These are phyloP conservation scores for Garra rufa DNA, from an alignment of 2,113 vertebrate genomes.

Conservation along the genomic window DNA sequence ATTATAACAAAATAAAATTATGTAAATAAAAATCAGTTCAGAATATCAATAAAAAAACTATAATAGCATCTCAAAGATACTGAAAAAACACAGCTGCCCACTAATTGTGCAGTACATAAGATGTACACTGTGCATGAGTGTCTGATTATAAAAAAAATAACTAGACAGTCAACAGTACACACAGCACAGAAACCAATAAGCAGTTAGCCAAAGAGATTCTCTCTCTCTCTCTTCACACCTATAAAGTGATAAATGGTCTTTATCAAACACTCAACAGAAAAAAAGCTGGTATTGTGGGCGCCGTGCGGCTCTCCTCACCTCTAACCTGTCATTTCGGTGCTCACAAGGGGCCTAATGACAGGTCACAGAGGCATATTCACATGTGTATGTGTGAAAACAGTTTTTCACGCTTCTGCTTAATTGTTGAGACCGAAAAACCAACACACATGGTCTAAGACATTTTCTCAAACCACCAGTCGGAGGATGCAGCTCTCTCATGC, in stretches of 20 bases:
- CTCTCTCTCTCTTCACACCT: neutral
- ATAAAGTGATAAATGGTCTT: neutral
- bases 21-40: neutral
- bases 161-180: neutral
- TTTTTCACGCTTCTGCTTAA: neutral
- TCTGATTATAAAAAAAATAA: neutral
- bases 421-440: neutral
- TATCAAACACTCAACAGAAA: constrained; percentile 4
- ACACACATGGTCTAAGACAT: neutral
- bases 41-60: neutral
- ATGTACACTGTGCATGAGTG: neutral
- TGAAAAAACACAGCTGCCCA: neutral
- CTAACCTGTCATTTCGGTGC: neutral
- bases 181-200: neutral
- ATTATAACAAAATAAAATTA: too few relatives aligned
- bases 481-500: neutral
- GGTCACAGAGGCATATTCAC: neutral
- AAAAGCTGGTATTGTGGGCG: neutral
- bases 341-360: neutral
- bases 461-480: neutral
- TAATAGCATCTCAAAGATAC: neutral
- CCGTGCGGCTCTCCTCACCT: neutral
- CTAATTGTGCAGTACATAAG: neutral
- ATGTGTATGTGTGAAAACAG: neutral
- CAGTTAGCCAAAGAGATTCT: neutral